Percentiles rank a stretch among this genome's conserved stretches.
Conservation (phyloP, 2,888 invertebrate species). For the Philereme transversata region DNA sequence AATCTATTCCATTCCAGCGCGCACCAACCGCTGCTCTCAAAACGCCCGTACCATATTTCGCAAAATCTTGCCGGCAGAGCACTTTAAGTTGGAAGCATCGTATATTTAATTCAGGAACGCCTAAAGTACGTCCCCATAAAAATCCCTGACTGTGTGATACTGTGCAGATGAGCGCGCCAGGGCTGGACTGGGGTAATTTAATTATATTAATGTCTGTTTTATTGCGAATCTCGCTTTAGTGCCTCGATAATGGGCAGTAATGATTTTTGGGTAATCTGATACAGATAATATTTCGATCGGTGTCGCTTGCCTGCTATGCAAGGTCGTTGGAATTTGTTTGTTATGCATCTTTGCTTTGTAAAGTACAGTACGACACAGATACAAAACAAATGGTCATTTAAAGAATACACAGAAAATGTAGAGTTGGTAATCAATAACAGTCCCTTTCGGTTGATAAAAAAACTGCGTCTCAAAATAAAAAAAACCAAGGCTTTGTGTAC, state of each 20-base stretch:
- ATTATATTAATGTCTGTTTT: slow-evolving; percentile 79
- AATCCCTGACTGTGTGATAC: slow-evolving; percentile 75
- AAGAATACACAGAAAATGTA: too few species aligned
- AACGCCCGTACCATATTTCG: slow-evolving; percentile 65
- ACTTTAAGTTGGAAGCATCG: slow-evolving; percentile 76
- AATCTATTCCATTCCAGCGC: slow-evolving; percentile 16
- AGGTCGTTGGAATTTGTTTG: slow-evolving; percentile 4
- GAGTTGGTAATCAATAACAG: too few species aligned
- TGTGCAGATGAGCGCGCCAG: slow-evolving; percentile 80
- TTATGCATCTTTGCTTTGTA: background rate
- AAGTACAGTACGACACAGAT: background rate
- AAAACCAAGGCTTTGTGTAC: too few species aligned
- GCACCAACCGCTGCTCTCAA: slow-evolving; percentile 23
- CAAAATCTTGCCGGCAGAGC: slow-evolving; percentile 77
- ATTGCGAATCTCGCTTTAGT: slow-evolving; percentile 79
- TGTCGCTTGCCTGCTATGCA: slow-evolving; percentile 1
- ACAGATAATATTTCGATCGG: slow-evolving; percentile 39
- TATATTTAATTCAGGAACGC: slow-evolving; percentile 80
- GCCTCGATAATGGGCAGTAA: slow-evolving; percentile 72
- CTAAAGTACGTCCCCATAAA: slow-evolving; percentile 81
- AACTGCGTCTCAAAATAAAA: too few species aligned
- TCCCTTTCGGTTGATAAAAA: too few species aligned
- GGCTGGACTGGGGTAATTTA: slow-evolving; percentile 74
- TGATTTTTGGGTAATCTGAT: slow-evolving; percentile 62
- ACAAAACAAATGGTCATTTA: too few species aligned